These are phyloP conservation scores for Lobophora halterata DNA, from an alignment of 2,888 invertebrate species.

Conservation along the genomic window DNA sequence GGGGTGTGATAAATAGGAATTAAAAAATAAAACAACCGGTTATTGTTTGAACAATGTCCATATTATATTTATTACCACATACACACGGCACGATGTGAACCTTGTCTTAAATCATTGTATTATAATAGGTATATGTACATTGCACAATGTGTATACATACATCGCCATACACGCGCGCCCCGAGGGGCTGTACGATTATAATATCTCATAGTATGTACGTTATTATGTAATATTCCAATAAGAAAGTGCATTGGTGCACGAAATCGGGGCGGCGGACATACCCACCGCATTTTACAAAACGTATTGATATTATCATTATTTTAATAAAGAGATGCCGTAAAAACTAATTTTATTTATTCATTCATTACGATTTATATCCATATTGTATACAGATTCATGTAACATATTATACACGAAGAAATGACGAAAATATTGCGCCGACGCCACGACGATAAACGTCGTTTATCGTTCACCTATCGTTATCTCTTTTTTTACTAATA, in stretches of 20 bases:
- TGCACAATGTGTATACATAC: constrained; percentile 86
- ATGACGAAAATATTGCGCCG: constrained; percentile 79
- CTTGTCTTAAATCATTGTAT: constrained; percentile 90
- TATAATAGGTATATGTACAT: constrained; percentile 87
- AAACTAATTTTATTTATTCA: constrained; percentile 80
- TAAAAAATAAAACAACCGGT: constrained; percentile 75
- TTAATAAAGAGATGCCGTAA: constrained; percentile 81
- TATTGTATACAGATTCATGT: constrained; percentile 84
- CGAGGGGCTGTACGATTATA: constrained; percentile 81
- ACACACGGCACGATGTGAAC: constrained; percentile 95
- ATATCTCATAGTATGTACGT: constrained; percentile 81
- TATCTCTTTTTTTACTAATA: constrained; percentile 76
- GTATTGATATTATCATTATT: constrained; percentile 79
- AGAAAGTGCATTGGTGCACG: constrained; percentile 82
- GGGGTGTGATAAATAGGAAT: too few species aligned
- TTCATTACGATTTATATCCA: constrained; percentile 79
- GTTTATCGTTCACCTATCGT: constrained; percentile 75
- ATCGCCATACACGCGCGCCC: constrained; percentile 84
- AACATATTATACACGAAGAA: constrained; percentile 83
- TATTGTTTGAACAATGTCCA: constrained; percentile 92
- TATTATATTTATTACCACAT: constrained; percentile 93
- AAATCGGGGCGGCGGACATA: constrained; percentile 76
- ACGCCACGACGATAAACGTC: constrained; percentile 61
- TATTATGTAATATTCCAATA: constrained; percentile 81
- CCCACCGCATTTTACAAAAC: constrained; percentile 79